Evolutionary conservation across 2,797 vertebrate species (phyloP).

Genomic region (Euthynnus affinis): DNA sequence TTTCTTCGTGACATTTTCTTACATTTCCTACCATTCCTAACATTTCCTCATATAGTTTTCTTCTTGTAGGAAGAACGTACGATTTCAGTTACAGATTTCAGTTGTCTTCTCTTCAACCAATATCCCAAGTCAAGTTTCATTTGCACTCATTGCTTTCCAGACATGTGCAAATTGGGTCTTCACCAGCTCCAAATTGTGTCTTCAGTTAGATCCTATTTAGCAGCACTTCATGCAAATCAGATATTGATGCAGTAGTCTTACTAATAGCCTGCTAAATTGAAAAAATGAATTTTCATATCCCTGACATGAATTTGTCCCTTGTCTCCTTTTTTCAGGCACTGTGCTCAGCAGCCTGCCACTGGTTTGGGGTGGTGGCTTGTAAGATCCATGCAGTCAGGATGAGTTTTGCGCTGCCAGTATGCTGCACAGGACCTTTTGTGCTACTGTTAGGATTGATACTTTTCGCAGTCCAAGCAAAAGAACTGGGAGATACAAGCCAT

Average conservation of each 20-base stretch:
- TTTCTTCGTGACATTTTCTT: too few relatives aligned
- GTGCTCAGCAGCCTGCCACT: conserved; percentile 86
- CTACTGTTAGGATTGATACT: conserved; percentile 81
- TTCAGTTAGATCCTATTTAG: neutral
- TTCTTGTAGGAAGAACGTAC: too few relatives aligned
- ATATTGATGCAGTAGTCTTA: neutral
- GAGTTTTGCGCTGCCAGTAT: conserved; percentile 84
- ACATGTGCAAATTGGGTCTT: neutral
- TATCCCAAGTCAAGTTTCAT: neutral
- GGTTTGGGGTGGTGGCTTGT: conserved; percentile 89
- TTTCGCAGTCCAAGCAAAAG: conserved; percentile 67
- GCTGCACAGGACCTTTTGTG: conserved; percentile 79
- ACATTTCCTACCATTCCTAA: too few relatives aligned
- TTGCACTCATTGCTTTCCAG: neutral
- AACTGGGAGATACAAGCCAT: neutral
- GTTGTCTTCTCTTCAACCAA: neutral
- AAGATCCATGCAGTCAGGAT: conserved; percentile 86
- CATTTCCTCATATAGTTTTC: too few relatives aligned
- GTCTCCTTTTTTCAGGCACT: conserved; percentile 54
- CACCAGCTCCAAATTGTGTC: too few relatives aligned
- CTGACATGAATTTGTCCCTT: neutral
- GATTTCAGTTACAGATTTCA: too few relatives aligned
- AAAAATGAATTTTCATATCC: neutral
- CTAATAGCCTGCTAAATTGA: neutral
- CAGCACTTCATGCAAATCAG: neutral